Conservation (phyloP, 2,113 vertebrate genomes). For the Mobula hypostoma region DNA sequence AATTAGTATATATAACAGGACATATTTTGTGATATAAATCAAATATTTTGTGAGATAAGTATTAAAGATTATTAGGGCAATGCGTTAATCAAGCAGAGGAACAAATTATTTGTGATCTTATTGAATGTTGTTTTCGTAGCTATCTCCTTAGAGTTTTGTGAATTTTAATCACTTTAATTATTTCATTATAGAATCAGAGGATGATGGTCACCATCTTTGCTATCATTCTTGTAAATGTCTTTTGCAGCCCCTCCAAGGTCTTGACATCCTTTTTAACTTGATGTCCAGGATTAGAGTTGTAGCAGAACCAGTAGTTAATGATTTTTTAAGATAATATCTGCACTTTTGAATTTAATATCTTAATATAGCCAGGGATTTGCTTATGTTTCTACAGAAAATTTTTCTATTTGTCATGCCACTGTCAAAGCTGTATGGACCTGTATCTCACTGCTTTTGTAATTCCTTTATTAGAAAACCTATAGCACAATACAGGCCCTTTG, state of each 20-base stretch:
- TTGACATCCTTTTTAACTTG: not conserved
- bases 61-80: not conserved
- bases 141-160: not conserved
- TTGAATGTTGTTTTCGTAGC: not conserved
- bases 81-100: not conserved
- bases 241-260: not conserved
- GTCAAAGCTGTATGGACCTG: not conserved
- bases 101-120: not conserved
- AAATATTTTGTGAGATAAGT: not conserved
- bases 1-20: not conserved
- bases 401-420: not conserved
- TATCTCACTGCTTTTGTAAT: no score
- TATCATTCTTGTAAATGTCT: not conserved
- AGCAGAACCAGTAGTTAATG: not conserved
- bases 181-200: not conserved
- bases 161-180: not conserved
- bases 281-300: not conserved
- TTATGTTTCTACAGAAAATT: not conserved
- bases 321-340: no score
- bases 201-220: not conserved
- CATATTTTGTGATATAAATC: not conserved
- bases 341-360: no score
- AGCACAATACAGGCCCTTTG: no score
- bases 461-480: no score
- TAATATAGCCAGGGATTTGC: not conserved